phyloP scores from a whole-genome alignment of 2,797 vertebrate genomes.

The Hybognathus amarus region DNA sequence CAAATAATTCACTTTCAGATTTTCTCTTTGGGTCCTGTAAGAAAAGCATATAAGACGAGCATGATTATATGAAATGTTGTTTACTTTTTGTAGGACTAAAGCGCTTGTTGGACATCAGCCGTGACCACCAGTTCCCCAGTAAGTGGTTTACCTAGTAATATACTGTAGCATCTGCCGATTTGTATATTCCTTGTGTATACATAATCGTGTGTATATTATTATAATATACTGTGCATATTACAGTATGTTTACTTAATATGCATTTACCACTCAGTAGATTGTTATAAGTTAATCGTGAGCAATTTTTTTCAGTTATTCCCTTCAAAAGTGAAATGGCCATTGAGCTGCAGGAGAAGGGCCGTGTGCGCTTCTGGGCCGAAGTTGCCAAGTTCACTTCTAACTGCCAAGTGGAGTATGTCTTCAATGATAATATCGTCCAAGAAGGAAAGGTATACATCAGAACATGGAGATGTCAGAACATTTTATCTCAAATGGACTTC shows the following conservation, averaged over 20 bases:
- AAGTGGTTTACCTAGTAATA: constrained; percentile 66
- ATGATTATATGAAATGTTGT: constrained; percentile 37
- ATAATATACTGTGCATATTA: too few relatives aligned
- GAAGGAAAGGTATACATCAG: constrained; percentile 83
- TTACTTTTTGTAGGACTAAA: constrained; percentile 82
- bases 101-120: constrained; percentile 91
- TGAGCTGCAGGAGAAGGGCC: constrained; percentile 94
- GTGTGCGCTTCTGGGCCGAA: constrained; percentile 95
- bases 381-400: constrained; percentile 87
- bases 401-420: constrained; percentile 89
- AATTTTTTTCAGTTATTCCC: constrained; percentile 82
- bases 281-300: not conserved
- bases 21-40: not conserved
- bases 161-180: not conserved
- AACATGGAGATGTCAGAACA: constrained; percentile 23
- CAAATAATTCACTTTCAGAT: not conserved
- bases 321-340: constrained; percentile 89
- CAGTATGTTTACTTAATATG: not conserved
- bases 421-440: constrained; percentile 89
- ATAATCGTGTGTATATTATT: too few relatives aligned
- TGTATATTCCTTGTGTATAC: not conserved
- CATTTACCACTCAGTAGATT: not conserved
- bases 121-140: constrained; percentile 95
- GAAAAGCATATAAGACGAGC: not conserved
- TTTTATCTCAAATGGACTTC: not conserved